Percentiles rank a stretch among this genome's conserved stretches.
phyloP scores from a whole-genome alignment of 2,797 vertebrate genomes.

The Pangasius larnaudii region DNA sequence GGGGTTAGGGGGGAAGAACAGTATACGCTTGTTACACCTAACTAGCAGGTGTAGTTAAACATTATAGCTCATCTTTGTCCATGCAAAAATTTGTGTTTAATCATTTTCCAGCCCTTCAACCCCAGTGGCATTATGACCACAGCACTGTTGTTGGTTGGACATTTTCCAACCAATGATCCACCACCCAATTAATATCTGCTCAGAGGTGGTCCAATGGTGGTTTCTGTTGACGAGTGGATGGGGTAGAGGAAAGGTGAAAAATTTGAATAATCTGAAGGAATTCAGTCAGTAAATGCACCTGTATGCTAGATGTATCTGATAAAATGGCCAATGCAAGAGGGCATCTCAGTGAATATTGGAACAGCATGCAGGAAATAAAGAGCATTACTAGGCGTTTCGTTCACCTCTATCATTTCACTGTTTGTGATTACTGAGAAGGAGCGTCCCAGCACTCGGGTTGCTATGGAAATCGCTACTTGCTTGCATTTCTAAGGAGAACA shows the following conservation, averaged over 20 bases:
- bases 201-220: background rate
- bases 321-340: background rate
- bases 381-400: background rate
- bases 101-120: background rate
- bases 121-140: background rate
- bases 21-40: background rate
- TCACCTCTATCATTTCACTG: background rate
- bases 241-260: background rate
- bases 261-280: background rate
- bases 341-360: background rate
- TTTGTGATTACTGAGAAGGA: constrained; percentile 13
- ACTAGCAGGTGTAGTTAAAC: background rate
- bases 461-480: constrained; percentile 54
- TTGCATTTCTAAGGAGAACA: constrained; percentile 50
- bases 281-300: background rate
- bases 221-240: too few relatives aligned
- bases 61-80: background rate
- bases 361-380: background rate
- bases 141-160: background rate
- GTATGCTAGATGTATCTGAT: background rate
- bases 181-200: background rate
- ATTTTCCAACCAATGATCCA: background rate
- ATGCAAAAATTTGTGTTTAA: background rate
- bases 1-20: background rate
- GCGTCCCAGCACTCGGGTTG: constrained; percentile 34